Evolutionary conservation across 2,888 invertebrate species (phyloP).

Genomic region (Hetaerina titia): DNA sequence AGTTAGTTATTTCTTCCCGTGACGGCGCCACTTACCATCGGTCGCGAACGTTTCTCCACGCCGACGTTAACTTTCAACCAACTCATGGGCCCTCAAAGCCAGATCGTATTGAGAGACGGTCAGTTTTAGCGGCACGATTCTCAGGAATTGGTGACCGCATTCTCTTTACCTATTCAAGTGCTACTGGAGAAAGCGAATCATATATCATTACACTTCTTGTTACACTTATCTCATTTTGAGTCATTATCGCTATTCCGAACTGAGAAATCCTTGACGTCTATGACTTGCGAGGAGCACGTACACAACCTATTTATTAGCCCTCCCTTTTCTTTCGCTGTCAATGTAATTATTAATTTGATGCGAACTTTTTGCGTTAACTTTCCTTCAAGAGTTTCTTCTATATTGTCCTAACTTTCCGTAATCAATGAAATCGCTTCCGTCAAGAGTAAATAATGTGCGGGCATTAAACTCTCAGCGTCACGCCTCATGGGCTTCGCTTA

Average conservation of each 20-base stretch:
- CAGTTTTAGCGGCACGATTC: background rate
- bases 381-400: background rate
- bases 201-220: background rate
- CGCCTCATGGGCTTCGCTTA: background rate
- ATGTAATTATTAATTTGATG: background rate
- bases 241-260: background rate
- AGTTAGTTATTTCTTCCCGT: background rate
- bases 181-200: slow-evolving; percentile 2
- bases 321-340: background rate
- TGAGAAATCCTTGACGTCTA: background rate
- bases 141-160: background rate
- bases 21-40: background rate
- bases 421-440: background rate
- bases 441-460: background rate
- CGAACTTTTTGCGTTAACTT: background rate
- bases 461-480: background rate
- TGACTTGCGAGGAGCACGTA: background rate
- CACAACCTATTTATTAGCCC: background rate
- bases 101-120: background rate
- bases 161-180: background rate
- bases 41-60: background rate
- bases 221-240: background rate
- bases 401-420: background rate
- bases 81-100: background rate
- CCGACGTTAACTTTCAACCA: background rate